Conservation (phyloP, 2,888 invertebrate species). For the Vandiemenella viatica region DNA sequence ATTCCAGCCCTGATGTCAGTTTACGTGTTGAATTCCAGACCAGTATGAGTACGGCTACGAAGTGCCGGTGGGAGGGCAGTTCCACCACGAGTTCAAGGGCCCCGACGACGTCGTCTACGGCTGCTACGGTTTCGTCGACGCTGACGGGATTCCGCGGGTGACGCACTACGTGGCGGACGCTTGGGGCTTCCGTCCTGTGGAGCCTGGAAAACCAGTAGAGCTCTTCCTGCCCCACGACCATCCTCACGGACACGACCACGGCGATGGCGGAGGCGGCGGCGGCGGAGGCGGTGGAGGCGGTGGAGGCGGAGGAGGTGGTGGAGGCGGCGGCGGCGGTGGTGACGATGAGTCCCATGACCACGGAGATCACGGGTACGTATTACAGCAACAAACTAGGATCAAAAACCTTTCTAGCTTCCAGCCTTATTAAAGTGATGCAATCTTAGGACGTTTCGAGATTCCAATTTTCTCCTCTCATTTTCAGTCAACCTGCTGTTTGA, state of each 20-base stretch:
- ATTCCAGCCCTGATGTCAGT: no score
- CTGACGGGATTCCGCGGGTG: slow-evolving; percentile 45
- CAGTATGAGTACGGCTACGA: slow-evolving; percentile 66
- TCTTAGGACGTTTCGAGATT: no score
- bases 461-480: no score
- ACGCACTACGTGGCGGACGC: slow-evolving; percentile 66
- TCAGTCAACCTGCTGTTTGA: no score
- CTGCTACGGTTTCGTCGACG: slow-evolving; percentile 63
- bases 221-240: slow-evolving; percentile 41
- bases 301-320: no score
- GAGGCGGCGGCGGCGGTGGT: no score
- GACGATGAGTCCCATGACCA: no score
- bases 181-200: slow-evolving; percentile 59
- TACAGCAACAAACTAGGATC: no score
- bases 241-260: slow-evolving; percentile 24
- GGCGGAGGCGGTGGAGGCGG: no score
- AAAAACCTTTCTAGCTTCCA: no score
- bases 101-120: slow-evolving; percentile 66
- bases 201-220: slow-evolving; percentile 51
- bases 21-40: slow-evolving; percentile 30
- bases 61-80: slow-evolving; percentile 57
- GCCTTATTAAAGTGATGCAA: no score
- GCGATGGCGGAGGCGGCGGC: slow-evolving; percentile 20
- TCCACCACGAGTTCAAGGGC: slow-evolving; percentile 61
- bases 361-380: no score